Conservation (phyloP, 1,140 invertebrate species). For the Scaptodrosophila lebanonensis region DNA sequence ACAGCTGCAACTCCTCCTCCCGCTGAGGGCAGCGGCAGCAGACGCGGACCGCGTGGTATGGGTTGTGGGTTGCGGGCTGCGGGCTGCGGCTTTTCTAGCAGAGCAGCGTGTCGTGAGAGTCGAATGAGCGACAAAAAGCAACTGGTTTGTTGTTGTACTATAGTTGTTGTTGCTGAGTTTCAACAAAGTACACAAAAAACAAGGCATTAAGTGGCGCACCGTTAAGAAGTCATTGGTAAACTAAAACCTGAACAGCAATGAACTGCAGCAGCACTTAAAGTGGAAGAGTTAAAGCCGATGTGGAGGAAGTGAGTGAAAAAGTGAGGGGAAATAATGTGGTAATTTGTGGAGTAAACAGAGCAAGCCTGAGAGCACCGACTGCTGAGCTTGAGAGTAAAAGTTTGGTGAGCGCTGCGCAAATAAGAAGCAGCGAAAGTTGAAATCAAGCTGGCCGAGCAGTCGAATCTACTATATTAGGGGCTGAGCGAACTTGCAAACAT, state of each 20-base stretch:
- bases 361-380: slow-evolving; percentile 32
- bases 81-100: too few species aligned
- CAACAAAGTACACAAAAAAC: slow-evolving; percentile 34
- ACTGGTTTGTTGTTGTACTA: background rate
- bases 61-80: too few species aligned
- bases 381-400: slow-evolving; percentile 8
- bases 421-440: slow-evolving; percentile 54
- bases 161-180: too few species aligned
- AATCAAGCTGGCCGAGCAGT: too few species aligned
- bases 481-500: background rate
- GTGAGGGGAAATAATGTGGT: slow-evolving; percentile 22
- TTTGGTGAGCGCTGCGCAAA: slow-evolving; percentile 12
- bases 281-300: slow-evolving; percentile 3
- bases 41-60: too few species aligned
- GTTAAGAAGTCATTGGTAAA: slow-evolving; percentile 66
- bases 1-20: slow-evolving; percentile 54
- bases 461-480: too few species aligned
- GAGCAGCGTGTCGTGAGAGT: slow-evolving; percentile 9
- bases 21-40: too few species aligned
- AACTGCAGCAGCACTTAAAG: slow-evolving; percentile 7
- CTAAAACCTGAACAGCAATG: slow-evolving; percentile 48
- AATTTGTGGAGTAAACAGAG: slow-evolving; percentile 67
- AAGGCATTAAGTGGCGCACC: slow-evolving; percentile 66
- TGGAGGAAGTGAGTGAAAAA: slow-evolving; percentile 18
- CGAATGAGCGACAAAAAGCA: slow-evolving; percentile 16